Percentiles rank a stretch among this genome's conserved stretches.
Conservation (phyloP, 2,888 invertebrate species). For the Vanessa cardui region DNA sequence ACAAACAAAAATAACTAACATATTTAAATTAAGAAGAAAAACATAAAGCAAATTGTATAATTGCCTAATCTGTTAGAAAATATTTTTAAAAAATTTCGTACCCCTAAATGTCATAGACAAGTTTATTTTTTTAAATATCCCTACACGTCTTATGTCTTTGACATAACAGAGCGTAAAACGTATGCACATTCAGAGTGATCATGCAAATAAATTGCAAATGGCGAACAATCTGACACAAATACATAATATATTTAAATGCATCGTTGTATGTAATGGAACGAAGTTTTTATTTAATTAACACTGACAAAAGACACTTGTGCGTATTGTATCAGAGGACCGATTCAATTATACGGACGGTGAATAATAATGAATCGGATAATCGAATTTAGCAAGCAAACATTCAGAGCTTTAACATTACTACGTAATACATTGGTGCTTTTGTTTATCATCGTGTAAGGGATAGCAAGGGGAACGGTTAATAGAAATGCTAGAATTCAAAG, state of each 20-base stretch:
- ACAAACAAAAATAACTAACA: too few species aligned
- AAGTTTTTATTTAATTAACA: conserved; percentile 31
- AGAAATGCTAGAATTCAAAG: neutral
- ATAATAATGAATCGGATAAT: conserved; percentile 35
- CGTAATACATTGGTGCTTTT: conserved; percentile 26
- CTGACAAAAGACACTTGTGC: conserved; percentile 30
- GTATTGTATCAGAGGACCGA: conserved; percentile 40
- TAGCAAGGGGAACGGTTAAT: conserved; percentile 5
- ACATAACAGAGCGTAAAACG: too few species aligned
- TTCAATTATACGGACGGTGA: conserved; percentile 61
- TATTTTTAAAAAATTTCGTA: too few species aligned
- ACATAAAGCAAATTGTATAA: too few species aligned
- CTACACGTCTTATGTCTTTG: too few species aligned
- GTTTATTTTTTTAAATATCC: too few species aligned
- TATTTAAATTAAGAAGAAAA: too few species aligned
- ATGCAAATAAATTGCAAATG: conserved; percentile 7
- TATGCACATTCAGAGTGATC: neutral
- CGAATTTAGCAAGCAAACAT: conserved; percentile 26
- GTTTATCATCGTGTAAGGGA: conserved; percentile 10
- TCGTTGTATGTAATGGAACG: conserved; percentile 8
- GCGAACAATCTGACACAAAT: neutral
- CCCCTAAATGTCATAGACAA: too few species aligned
- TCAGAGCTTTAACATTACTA: conserved; percentile 30
- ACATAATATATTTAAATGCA: conserved; percentile 1
- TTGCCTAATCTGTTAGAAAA: too few species aligned